These are phyloP conservation scores for Lithobates sylvaticus DNA, from an alignment of 2,797 vertebrate species.

Conservation along the genomic window DNA sequence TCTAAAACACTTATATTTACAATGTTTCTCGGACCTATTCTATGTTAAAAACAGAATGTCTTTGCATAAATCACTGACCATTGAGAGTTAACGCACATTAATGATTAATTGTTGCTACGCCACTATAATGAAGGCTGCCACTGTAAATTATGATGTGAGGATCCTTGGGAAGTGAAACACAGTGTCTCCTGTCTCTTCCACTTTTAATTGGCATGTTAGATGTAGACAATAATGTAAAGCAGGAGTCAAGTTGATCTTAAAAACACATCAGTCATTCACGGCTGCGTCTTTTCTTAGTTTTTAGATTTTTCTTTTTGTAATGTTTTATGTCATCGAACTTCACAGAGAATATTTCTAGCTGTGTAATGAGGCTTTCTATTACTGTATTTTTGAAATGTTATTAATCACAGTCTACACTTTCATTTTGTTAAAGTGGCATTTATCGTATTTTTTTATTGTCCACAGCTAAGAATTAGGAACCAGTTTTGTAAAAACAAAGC, in stretches of 20 bases:
- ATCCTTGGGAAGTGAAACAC: conserved; percentile 28
- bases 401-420: background rate
- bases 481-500: too few species aligned
- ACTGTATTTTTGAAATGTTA: background rate
- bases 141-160: conserved; percentile 28
- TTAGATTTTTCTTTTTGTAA: conserved; percentile 22
- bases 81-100: conserved; percentile 16
- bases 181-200: conserved; percentile 34
- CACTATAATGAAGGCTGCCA: conserved; percentile 29
- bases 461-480: background rate
- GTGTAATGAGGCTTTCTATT: conserved; percentile 5
- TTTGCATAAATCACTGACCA: conserved; percentile 12
- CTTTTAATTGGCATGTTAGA: conserved; percentile 46
- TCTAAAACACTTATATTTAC: background rate
- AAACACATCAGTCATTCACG: conserved; percentile 41
- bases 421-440: background rate
- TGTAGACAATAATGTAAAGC: conserved; percentile 36
- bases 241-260: conserved; percentile 33
- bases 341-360: background rate
- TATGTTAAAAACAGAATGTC: background rate
- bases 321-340: background rate
- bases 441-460: background rate
- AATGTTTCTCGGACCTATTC: background rate
- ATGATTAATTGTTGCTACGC: conserved; percentile 31
- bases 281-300: conserved; percentile 18